Percentiles rank a stretch among this genome's conserved stretches.
Evolutionary conservation across 2,888 invertebrate genomes (phyloP).

Genomic region (Nymphalis c-album): DNA sequence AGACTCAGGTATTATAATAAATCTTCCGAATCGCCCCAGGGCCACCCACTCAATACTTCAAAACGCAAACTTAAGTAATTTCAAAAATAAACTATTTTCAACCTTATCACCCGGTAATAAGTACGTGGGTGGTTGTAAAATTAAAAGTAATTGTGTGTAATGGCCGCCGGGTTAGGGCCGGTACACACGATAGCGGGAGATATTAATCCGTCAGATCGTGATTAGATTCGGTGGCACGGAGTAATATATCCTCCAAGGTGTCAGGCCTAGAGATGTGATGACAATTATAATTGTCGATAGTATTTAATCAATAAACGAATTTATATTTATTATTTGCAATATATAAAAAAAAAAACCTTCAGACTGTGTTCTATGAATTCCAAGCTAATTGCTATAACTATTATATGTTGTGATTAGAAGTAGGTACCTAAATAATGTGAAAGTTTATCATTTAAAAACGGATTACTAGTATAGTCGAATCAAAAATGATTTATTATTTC

Average conservation of each 20-base stretch:
- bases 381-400: no score
- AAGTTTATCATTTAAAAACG: no score
- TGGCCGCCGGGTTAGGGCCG: conserved; percentile 62
- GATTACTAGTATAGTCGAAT: no score
- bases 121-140: conserved; percentile 38
- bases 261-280: conserved; percentile 47
- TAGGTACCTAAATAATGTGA: no score
- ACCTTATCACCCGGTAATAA: conserved; percentile 40
- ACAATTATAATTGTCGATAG: conserved; percentile 28
- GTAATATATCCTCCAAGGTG: conserved; percentile 76
- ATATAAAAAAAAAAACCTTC: not conserved
- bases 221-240: conserved; percentile 80
- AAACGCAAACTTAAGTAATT: conserved; percentile 10
- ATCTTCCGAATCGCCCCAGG: conserved; percentile 66
- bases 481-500: no score
- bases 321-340: not conserved
- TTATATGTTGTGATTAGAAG: no score
- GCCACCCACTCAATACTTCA: conserved; percentile 55
- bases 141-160: conserved; percentile 53
- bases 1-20: conserved; percentile 74
- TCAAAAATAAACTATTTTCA: conserved; percentile 35
- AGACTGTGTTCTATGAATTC: no score
- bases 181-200: conserved; percentile 65
- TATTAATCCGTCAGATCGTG: conserved; percentile 79
- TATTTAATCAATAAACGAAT: not conserved